Evolutionary conservation across 2,113 vertebrate species (phyloP), one percentile per base, ranked within the genome.

Genomic region (Kryptolebias marmoratus): DNA sequence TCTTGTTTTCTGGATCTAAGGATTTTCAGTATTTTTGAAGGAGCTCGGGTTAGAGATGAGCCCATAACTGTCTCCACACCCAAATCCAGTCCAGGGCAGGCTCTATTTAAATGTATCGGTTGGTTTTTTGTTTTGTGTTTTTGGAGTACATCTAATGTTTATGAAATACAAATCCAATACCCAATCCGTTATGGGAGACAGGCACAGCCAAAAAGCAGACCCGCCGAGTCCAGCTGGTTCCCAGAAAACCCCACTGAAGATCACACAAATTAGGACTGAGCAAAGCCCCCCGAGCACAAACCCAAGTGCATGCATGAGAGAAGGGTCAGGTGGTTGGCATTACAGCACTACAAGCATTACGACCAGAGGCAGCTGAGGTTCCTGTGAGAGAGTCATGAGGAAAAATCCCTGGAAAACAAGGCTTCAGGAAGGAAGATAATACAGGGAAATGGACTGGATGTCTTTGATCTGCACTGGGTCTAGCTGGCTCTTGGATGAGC

Each of bases 261-360:
- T 87, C 78, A 87, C 54, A 81, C 71, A 90, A 91, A 87, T 89
- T 80, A 88, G 60, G 61, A 78, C 55, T 79, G 79, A 87, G 71
- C 79, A 82, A 79, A 83, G 76, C 87, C 69, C 87, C 69, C 64
- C 48, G 36, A 84, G 86, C 69, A 74, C 72, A 88, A 79, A 72
- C 75, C 81, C 86, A 86, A 64, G 73, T 80, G 85, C 91, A 88
- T 87, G 89, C 81, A 79, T 89, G 83, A 87, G 78, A 83, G 83
- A 81, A 52, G 71, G 89, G 90, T 93, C 93, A 94, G 91, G 93
- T 92, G 92, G 87, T 93, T 93, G 91, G 91, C 83, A 93, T 94
- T 93, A 94, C 79, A 45, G 92, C 82, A 75, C 81, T 68, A 74
- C 59, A 55, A 22, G 82, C 81, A 77, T 79, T 88, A 85, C 60